phyloP scores from a whole-genome alignment of 1,140 invertebrate species.

The Drosophila sturtevanti region DNA sequence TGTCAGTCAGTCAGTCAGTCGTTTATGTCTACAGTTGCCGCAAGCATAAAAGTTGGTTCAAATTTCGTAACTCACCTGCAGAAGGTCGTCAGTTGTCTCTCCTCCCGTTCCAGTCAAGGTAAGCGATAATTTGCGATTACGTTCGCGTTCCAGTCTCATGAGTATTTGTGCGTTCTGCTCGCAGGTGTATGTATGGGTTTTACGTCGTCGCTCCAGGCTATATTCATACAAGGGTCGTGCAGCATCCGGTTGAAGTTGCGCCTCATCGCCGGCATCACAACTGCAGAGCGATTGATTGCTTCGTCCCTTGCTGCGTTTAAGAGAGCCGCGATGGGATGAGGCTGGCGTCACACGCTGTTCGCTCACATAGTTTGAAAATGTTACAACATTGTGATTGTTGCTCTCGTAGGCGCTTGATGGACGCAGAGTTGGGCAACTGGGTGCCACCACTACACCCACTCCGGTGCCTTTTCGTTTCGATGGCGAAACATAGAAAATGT shows the following conservation, averaged over 20 bases:
- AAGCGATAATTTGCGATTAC: constrained; percentile 79
- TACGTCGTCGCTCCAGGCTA: constrained; percentile 76
- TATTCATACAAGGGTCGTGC: constrained; percentile 76
- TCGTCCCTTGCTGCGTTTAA: constrained; percentile 76
- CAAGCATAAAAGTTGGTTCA: constrained; percentile 45
- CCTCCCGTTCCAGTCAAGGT: constrained; percentile 36
- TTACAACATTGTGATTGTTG: constrained; percentile 67
- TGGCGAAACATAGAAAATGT: constrained; percentile 77
- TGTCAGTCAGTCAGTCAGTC: constrained; percentile 39
- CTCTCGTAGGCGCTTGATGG: constrained; percentile 48
- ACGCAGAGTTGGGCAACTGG: constrained; percentile 34
- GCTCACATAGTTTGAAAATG: constrained; percentile 71
- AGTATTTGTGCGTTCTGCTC: constrained; percentile 82
- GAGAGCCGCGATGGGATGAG: constrained; percentile 68
- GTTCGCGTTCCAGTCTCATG: constrained; percentile 80
- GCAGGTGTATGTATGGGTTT: constrained; percentile 79
- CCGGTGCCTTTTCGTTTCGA: constrained; percentile 72
- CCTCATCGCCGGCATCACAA: constrained; percentile 76
- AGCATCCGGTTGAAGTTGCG: constrained; percentile 75
- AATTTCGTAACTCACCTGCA: constrained; percentile 63
- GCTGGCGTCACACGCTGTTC: constrained; percentile 59
- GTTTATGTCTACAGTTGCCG: constrained; percentile 63
- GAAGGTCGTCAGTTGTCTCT: constrained; percentile 26
- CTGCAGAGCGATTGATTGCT: constrained; percentile 81
- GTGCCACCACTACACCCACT: constrained; percentile 32